phyloP scores from a whole-genome alignment of 2,888 invertebrate species.

The Incurvaria masculella region DNA sequence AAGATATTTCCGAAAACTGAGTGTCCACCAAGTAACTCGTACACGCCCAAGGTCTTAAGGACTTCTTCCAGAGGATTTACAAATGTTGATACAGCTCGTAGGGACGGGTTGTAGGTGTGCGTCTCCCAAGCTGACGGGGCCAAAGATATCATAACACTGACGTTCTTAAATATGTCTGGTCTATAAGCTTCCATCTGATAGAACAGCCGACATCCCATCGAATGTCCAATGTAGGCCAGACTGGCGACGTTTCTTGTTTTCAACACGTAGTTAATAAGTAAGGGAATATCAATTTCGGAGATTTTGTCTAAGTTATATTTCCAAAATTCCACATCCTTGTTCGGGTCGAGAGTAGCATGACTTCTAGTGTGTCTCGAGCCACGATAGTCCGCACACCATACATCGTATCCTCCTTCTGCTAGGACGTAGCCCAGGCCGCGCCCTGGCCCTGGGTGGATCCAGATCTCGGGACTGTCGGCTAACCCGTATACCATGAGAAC shows the following conservation, averaged over 20 bases:
- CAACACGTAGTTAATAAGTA: background rate
- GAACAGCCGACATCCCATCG: background rate
- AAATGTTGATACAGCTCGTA: too few species aligned
- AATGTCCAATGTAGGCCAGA: background rate
- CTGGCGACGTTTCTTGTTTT: background rate
- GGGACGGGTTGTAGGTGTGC: too few species aligned
- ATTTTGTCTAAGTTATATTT: background rate
- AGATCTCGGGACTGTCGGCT: constrained; percentile 41
- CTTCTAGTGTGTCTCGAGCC: constrained; percentile 42
- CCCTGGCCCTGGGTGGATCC: constrained; percentile 36
- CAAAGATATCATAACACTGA: background rate
- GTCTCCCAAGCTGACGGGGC: background rate
- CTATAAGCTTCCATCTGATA: background rate
- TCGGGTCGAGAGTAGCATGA: constrained; percentile 18
- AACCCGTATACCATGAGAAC: constrained; percentile 40
- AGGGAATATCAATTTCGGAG: background rate
- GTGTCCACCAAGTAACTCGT: background rate
- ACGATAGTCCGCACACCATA: constrained; percentile 41
- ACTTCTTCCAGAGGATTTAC: background rate
- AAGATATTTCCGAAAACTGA: background rate
- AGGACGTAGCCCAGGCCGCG: constrained; percentile 34
- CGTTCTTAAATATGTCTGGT: background rate
- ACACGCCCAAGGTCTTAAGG: background rate
- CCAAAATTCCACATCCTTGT: background rate
- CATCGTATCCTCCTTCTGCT: constrained; percentile 33